A percentile compares a stretch with the other conserved stretches of the same genome.
Conservation (phyloP, 2,888 invertebrate genomes). For the Alentia gelatinosa region DNA sequence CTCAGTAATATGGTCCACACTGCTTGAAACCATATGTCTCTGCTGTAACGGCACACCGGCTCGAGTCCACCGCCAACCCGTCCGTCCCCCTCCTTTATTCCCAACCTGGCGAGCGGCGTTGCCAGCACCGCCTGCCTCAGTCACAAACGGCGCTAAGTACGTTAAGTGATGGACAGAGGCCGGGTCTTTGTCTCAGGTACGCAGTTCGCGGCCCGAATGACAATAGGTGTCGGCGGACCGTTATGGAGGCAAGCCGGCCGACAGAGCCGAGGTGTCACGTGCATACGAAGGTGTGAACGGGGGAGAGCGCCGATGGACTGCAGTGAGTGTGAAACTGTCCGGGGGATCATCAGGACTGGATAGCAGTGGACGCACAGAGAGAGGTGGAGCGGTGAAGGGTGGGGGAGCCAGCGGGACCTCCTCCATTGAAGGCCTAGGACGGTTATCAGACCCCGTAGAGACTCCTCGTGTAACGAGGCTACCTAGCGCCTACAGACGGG, state of each 20-base stretch:
- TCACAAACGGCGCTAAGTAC: background rate
- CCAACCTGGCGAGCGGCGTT: no score
- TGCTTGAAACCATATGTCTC: no score
- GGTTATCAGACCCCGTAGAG: no score
- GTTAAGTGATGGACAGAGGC: background rate
- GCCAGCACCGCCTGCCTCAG: no score
- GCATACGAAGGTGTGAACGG: background rate
- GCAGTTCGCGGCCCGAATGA: background rate
- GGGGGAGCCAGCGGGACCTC: no score
- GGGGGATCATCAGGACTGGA: background rate
- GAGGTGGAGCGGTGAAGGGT: background rate
- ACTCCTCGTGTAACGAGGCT: slow-evolving; percentile 2
- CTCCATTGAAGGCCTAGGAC: no score
- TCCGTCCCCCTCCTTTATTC: no score
- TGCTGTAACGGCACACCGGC: no score
- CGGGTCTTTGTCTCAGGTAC: slow-evolving; percentile 16
- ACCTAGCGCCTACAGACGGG: background rate
- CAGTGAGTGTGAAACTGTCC: background rate
- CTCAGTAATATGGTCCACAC: no score
- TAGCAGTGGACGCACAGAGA: background rate
- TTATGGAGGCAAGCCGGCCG: background rate
- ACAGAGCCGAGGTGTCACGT: background rate
- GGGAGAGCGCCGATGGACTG: background rate
- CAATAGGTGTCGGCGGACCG: background rate
- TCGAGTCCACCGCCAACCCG: no score